Evolutionary conservation across 1,140 invertebrate species (phyloP).

Genomic region (Aphidius gifuensis): DNA sequence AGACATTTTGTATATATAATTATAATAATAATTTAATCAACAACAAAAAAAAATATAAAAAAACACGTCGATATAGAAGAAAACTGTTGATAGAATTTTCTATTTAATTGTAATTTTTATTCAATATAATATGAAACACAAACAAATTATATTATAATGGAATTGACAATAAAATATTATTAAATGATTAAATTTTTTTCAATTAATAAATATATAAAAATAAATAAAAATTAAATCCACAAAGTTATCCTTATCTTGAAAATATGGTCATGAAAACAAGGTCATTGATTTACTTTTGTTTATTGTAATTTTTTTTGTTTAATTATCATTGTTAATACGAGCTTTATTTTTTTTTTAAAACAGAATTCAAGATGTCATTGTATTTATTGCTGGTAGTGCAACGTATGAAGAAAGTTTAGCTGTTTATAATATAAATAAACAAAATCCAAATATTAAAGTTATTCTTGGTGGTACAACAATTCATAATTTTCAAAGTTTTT

Average conservation of each 20-base stretch:
- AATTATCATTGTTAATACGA: no score
- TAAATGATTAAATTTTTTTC: slow-evolving; percentile 12
- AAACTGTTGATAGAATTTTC: no score
- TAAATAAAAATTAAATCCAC: slow-evolving; percentile 67
- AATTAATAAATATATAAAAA: slow-evolving; percentile 20
- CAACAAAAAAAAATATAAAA: no score
- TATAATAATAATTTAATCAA: no score
- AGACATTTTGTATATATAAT: no score
- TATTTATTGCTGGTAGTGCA: slow-evolving; percentile 94
- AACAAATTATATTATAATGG: neutral
- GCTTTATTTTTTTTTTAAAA: no score
- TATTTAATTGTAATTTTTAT: no score
- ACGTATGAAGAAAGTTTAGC: slow-evolving; percentile 94
- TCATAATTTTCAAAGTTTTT: slow-evolving; percentile 83
- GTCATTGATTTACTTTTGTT: no score
- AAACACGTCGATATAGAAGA: no score
- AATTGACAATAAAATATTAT: slow-evolving; percentile 1
- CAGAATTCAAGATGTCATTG: slow-evolving; percentile 82
- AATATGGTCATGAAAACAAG: slow-evolving; percentile 49
- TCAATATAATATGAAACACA: no score
- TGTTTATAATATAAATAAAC: slow-evolving; percentile 81
- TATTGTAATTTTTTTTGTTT: no score
- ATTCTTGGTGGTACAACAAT: slow-evolving; percentile 87
- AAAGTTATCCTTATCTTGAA: slow-evolving; percentile 78
- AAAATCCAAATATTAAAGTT: slow-evolving; percentile 70